These are phyloP conservation scores for Cyanoderma ruficeps DNA, from an alignment of 2,113 vertebrate genomes.

Conservation along the genomic window DNA sequence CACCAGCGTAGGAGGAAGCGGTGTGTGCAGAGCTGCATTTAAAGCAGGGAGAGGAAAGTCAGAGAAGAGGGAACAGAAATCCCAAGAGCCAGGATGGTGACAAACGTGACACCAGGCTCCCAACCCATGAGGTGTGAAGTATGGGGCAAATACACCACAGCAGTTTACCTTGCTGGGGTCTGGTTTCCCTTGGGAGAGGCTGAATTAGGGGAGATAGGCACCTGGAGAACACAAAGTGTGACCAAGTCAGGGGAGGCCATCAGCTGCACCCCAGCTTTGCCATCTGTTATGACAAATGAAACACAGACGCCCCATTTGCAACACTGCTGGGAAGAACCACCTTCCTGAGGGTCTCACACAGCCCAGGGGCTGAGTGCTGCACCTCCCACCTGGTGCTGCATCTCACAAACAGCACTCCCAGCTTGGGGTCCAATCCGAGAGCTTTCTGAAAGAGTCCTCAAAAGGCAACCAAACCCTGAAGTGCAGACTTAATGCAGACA, in stretches of 20 bases:
- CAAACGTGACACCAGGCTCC: fast-evolving
- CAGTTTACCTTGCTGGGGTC: background rate
- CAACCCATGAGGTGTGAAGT: fast-evolving
- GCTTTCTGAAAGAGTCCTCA: background rate
- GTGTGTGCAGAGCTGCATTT: fast-evolving
- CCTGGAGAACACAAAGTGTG: background rate
- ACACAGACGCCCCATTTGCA: fast-evolving
- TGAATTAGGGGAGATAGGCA: background rate
- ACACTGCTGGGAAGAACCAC: background rate
- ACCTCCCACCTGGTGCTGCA: background rate
- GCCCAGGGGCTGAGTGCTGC: background rate
- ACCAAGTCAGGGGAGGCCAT: background rate
- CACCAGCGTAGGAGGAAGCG: constrained; percentile 66
- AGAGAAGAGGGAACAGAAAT: background rate
- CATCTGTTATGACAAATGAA: background rate
- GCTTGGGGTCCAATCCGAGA: background rate
- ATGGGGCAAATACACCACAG: background rate
- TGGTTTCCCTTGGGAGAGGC: background rate
- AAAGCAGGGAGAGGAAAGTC: background rate
- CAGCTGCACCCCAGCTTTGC: background rate
- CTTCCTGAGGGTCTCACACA: fast-evolving
- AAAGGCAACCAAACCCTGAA: background rate
- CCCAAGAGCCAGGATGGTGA: background rate
- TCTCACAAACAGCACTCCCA: background rate
- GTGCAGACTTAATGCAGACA: background rate